A percentile compares a stretch with the other conserved stretches of the same genome.
Conservation (phyloP, 2,797 vertebrate species). For the Megaceryle alcyon region DNA sequence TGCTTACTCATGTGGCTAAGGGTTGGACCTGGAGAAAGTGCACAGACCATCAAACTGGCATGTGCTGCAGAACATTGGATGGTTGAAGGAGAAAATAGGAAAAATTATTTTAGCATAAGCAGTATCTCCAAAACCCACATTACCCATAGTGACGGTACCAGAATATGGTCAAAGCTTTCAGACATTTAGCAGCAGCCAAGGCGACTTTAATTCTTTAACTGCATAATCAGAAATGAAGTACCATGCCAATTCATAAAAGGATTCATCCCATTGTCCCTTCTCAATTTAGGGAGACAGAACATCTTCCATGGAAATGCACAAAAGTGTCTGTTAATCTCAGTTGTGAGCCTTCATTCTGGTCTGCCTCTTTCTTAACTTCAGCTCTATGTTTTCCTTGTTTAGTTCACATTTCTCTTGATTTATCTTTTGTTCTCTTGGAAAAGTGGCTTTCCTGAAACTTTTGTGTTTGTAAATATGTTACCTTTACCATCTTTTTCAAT, state of each 20-base stretch:
- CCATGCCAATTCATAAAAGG: not conserved
- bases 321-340: not conserved
- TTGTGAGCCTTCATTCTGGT: not conserved
- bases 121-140: not conserved
- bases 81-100: not conserved
- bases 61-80: not conserved
- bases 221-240: not conserved
- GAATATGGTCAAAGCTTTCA: not conserved
- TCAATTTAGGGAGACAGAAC: not conserved
- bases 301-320: not conserved
- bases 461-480: not conserved
- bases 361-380: not conserved
- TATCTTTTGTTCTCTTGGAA: not conserved
- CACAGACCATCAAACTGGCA: not conserved
- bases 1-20: not conserved
- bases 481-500: accelerated
- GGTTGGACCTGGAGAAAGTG: not conserved
- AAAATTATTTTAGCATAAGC: not conserved
- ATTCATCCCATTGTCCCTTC: not conserved
- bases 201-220: not conserved
- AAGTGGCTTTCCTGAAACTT: not conserved
- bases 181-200: not conserved
- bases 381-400: not conserved
- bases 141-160: not conserved
- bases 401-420: not conserved